Base-by-base conservation (phyloP, 2,113 vertebrate species). In the Psephotus haematonotus region DNA sequence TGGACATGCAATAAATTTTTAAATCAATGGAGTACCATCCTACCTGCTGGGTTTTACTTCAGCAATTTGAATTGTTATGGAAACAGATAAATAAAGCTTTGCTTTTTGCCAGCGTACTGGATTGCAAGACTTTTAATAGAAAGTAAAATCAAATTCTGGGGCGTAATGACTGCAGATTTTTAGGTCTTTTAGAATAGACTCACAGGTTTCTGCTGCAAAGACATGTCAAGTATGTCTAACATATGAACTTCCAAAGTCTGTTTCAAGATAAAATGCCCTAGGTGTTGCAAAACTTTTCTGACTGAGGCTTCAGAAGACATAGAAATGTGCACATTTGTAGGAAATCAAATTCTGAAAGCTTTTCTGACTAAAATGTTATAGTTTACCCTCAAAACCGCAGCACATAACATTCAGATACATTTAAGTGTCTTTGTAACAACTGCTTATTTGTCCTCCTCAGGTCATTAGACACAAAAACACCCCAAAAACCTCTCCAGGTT, bases 381-480 rank as follows among this genome's bases (percentile, higher is more conserved):
- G 33, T 39, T 57, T 70, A 52, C 18, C 37, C 67, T 70, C 49
- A 49, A 84, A 92, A 41, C 25, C 27, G 67, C 68, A 57, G 55
- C 4, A 1, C 3, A 3, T 12, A 86, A 43, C 25, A 52, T 83
- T 83, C 72, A 82, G 57, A 87, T 67, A 46, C 7, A 68, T 70
- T 59, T 68, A 78, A 70, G 33, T 41, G 41, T 15, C 81, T 84
- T 77, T 28, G 1, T 41, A 86, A 76, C n/a, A 87, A 89, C 50
- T 89, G 81, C 33, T 97, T 52, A 59, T 86, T 92, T 89, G 86
- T 91, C 70, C 64, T 79, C 65, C 49, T 76, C 28, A 50, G 77
- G 81, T 82, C 74, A 87, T 70, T 57, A 77, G 33, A 79, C 1
- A 82, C 3, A 85, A 72, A 95, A 92, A 3, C n/a, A 69, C 6